These are phyloP conservation scores for Peromyscus attwateri DNA, from an alignment of 2,797 vertebrate species.

Conservation along the genomic window DNA sequence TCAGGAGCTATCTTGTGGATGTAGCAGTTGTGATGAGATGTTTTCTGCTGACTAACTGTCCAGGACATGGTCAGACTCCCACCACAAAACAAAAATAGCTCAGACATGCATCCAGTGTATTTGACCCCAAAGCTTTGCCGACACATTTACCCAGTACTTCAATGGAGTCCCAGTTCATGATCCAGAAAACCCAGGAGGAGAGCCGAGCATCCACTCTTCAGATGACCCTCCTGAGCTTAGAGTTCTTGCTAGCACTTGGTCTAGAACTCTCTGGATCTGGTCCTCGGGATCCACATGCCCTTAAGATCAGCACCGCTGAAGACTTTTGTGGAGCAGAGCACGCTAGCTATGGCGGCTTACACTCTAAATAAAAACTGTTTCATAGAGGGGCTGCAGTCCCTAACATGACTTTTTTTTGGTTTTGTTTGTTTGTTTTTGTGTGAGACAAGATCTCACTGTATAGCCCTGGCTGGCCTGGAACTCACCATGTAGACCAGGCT, in stretches of 20 bases:
- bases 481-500: not conserved
- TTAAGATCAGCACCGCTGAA: not conserved
- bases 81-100: not conserved
- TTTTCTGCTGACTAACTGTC: constrained; percentile 24
- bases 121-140: not conserved
- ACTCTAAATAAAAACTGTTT: not conserved
- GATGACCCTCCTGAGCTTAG: not conserved
- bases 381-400: not conserved
- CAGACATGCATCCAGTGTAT: not conserved
- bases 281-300: not conserved
- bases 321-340: not conserved
- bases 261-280: not conserved
- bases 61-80: not conserved
- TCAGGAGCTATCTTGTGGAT: not conserved
- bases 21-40: not conserved
- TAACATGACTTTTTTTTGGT: not conserved
- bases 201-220: not conserved
- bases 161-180: not conserved
- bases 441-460: not conserved
- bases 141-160: not conserved
- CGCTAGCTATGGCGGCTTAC: not conserved
- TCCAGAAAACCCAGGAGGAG: not conserved
- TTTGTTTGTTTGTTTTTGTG: not conserved
- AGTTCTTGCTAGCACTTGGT: not conserved
- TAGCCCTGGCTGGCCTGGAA: not conserved